Base-by-base conservation (phyloP, 2,113 vertebrate species). In the Australoheros scitulus region DNA sequence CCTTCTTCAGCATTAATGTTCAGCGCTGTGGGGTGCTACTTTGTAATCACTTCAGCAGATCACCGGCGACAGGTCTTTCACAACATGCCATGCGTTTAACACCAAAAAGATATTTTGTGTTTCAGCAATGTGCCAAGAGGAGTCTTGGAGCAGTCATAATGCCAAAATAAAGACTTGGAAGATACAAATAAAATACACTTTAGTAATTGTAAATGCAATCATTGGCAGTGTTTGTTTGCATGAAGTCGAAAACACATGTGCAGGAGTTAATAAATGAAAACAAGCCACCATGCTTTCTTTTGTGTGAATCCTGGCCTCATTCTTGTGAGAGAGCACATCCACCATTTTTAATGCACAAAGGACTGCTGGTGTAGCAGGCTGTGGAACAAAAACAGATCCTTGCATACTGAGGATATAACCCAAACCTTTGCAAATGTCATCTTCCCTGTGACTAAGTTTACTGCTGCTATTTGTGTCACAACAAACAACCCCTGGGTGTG, bases 381-480 rank as follows among this genome's bases (percentile, higher is more conserved):
- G 34, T 15, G 72, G 43, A 74, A 79, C 74, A 38, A 81, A 83
- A 78, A 60, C 34, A 41, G 17, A 76, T 83, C 76, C 56, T 43
- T 32, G 64, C 18, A 24, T 26, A 70, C 68, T 8, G 77, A 80
- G 56, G 59, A 86, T 78, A 36, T 22, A 82, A 85, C 81, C 85
- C 68, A 72, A 89, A 84, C 92, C 83, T 90, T 85, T 84, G 76
- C 63, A 89, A 91, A 93, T 91, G 90, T 85, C 88, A 90, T 75
- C 63, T 22, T 85, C 65, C 76, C 41, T 74, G 79, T 81, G 85
- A 89, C 87, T 80, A 74, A 85, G 86, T 91, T 85, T 82, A 60
- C 82, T 36, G 77, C 77, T 82, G 85, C 90, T 93, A 93, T 93
- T 93, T 92, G 76, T 85, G 89, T 91, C 86, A 85, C 88, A 92